A percentile compares a stretch with the other conserved stretches of the same genome.
Conservation (phyloP, 2,888 invertebrate genomes). For the Cosmia trapezina region DNA sequence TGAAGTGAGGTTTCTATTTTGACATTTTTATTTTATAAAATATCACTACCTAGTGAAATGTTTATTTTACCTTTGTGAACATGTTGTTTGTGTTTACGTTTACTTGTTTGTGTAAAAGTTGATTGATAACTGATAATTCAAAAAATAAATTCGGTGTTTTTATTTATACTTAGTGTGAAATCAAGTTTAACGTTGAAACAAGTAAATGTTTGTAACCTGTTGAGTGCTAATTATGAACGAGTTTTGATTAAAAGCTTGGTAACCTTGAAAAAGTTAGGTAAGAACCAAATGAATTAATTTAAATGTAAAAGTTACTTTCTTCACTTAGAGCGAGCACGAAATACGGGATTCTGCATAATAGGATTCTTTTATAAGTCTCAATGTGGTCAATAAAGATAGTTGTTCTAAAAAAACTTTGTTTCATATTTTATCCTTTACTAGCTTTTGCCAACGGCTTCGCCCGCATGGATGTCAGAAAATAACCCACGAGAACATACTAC, state of each 20-base stretch:
- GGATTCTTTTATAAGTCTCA: background rate
- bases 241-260: slow-evolving; percentile 19
- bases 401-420: background rate
- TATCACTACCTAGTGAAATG: background rate
- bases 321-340: background rate
- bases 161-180: slow-evolving; percentile 26
- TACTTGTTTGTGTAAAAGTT: slow-evolving; percentile 9
- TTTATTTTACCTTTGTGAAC: slow-evolving; percentile 38
- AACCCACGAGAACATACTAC: too few relatives aligned
- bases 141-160: slow-evolving; percentile 18
- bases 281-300: background rate
- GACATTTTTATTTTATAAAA: background rate
- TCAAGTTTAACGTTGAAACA: slow-evolving; percentile 35
- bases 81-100: slow-evolving; percentile 25
- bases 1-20: background rate
- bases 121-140: slow-evolving; percentile 26
- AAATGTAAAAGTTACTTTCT: background rate
- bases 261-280: slow-evolving; percentile 35
- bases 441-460: too few relatives aligned
- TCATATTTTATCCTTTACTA: background rate
- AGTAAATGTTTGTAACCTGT: slow-evolving; percentile 12
- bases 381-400: background rate
- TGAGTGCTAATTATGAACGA: slow-evolving; percentile 3
- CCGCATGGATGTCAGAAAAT: too few relatives aligned
- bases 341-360: background rate